phyloP scores from a whole-genome alignment of 2,113 vertebrate species.

The Lucifuga dentata region DNA sequence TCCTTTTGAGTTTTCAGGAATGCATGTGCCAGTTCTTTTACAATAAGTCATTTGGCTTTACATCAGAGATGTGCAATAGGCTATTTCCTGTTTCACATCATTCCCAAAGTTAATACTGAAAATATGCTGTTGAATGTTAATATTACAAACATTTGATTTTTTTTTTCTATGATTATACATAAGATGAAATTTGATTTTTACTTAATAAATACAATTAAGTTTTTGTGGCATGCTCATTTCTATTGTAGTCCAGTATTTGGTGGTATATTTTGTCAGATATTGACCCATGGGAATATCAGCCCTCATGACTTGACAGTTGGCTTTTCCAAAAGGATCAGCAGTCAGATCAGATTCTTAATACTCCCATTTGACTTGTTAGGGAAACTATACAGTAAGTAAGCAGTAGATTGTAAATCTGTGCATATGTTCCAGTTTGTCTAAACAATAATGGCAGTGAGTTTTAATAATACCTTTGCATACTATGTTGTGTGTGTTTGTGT shows the following conservation, averaged over 20 bases:
- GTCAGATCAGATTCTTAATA: no score
- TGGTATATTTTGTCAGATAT: no score
- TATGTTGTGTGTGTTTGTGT: slow-evolving; percentile 3
- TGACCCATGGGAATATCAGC: neutral
- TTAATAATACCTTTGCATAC: slow-evolving; percentile 28
- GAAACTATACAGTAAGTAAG: neutral
- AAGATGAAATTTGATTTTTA: slow-evolving; percentile 66
- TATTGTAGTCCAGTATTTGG: no score
- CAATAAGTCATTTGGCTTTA: slow-evolving; percentile 30
- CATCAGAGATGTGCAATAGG: slow-evolving; percentile 31
- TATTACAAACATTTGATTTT: slow-evolving; percentile 25
- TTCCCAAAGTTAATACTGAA: slow-evolving; percentile 33
- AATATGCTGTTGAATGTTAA: slow-evolving; percentile 44
- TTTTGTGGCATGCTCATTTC: slow-evolving; percentile 14
- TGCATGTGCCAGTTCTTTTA: slow-evolving; percentile 7
- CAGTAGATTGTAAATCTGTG: neutral
- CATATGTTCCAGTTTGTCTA: neutral
- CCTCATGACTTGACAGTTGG: neutral
- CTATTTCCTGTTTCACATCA: slow-evolving; percentile 20
- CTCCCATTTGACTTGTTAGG: neutral
- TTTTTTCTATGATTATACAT: slow-evolving; percentile 66
- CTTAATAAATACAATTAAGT: slow-evolving; percentile 65
- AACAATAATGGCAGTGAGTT: slow-evolving; percentile 1
- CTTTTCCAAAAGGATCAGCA: no score
- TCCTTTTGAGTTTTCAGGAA: slow-evolving; percentile 23